Conservation (phyloP, 2,113 vertebrate genomes). For the Austrofundulus limnaeus region DNA sequence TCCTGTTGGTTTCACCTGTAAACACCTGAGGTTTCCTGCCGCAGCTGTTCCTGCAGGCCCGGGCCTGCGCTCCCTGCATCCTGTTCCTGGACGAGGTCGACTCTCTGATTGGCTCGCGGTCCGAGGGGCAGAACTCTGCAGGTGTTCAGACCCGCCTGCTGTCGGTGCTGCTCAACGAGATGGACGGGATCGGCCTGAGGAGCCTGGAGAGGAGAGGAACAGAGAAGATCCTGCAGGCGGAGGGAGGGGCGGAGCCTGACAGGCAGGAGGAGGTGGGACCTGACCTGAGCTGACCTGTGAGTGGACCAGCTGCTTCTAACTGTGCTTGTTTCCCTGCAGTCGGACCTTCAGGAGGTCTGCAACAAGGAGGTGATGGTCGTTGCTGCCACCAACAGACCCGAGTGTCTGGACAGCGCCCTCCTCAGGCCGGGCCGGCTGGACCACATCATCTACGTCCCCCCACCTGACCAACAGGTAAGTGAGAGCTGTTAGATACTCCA, state of each 20-base stretch:
- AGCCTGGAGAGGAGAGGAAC: constrained; percentile 85
- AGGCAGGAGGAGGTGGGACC: constrained; percentile 72
- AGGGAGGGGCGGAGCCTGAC: constrained; percentile 66
- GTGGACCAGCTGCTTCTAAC: too few species aligned
- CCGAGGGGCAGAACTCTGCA: constrained; percentile 56
- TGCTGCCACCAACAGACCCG: constrained; percentile 93
- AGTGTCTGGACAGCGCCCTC: constrained; percentile 89
- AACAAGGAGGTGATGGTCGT: constrained; percentile 88
- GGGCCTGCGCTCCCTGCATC: constrained; percentile 89
- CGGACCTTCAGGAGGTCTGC: constrained; percentile 84
- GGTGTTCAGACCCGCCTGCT: constrained; percentile 87
- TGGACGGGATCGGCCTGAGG: constrained; percentile 92
- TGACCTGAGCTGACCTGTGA: not conserved
- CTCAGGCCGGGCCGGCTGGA: constrained; percentile 93
- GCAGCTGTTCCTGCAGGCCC: constrained; percentile 91
- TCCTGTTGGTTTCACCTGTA: not conserved
- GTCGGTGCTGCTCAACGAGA: constrained; percentile 92
- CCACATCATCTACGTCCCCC: constrained; percentile 89
- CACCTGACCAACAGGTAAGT: constrained; percentile 90
- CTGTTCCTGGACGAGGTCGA: constrained; percentile 97
- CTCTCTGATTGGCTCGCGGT: constrained; percentile 88
- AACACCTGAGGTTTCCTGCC: constrained; percentile 12
- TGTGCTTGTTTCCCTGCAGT: constrained; percentile 63
- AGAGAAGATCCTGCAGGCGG: constrained; percentile 64
- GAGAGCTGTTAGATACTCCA: too few species aligned